Evolutionary conservation across 1,140 invertebrate species (phyloP).

Genomic region (Bathynomus jamesi): DNA sequence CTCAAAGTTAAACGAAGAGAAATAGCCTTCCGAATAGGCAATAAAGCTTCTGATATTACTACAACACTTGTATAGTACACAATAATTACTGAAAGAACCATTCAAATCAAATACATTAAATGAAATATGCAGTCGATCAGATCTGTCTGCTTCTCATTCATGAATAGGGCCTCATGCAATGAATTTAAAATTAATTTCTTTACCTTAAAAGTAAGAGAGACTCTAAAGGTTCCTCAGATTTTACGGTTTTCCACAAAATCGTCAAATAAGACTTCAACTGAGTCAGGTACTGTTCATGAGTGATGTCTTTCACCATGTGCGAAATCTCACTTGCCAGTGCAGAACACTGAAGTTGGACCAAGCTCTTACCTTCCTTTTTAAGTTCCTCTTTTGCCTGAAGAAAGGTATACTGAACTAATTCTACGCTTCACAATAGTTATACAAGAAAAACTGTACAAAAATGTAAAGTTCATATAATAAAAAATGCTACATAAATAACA

Average conservation of each 20-base stretch:
- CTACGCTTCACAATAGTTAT: not conserved
- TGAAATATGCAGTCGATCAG: too few relatives aligned
- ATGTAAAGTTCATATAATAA: not conserved
- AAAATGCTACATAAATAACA: not conserved
- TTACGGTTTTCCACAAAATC: not conserved
- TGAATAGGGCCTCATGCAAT: too few relatives aligned
- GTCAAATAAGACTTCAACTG: not conserved
- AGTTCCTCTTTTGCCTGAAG: conserved; percentile 11
- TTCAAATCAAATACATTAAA: too few relatives aligned
- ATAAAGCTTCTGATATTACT: too few relatives aligned
- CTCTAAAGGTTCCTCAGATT: not conserved
- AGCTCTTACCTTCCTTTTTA: not conserved
- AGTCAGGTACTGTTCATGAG: conserved; percentile 5
- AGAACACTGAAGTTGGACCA: conserved; percentile 3
- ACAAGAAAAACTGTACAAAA: not conserved
- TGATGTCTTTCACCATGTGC: not conserved
- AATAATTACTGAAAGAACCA: too few relatives aligned
- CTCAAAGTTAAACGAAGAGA: not conserved
- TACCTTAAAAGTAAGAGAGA: not conserved
- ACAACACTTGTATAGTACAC: too few relatives aligned
- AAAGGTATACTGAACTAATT: not conserved
- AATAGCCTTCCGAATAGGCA: too few relatives aligned
- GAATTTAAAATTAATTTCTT: too few relatives aligned
- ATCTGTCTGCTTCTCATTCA: too few relatives aligned
- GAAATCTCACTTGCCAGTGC: conserved; percentile 1